Evolutionary conservation across 2,888 invertebrate species (phyloP).

Genomic region (Pyrgus malvae): DNA sequence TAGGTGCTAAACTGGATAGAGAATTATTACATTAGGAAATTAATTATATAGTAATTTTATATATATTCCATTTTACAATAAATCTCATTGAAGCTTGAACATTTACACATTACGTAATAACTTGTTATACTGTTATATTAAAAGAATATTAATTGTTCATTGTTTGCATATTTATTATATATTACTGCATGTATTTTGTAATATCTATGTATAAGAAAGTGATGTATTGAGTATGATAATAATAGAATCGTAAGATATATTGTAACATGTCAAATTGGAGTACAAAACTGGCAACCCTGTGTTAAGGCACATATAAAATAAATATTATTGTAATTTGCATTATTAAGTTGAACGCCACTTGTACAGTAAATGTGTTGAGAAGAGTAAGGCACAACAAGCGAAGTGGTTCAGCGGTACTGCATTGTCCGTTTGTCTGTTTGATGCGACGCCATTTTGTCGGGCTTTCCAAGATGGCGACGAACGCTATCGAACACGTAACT

Average conservation of each 20-base stretch:
- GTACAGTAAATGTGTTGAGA: background rate
- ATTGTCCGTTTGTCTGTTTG: constrained; percentile 31
- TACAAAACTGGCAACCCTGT: constrained; percentile 24
- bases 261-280: constrained; percentile 4
- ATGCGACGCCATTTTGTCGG: constrained; percentile 26
- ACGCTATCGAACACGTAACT: constrained; percentile 48
- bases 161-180: background rate
- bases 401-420: constrained; percentile 36
- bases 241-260: background rate
- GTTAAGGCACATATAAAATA: background rate
- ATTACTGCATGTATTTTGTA: background rate
- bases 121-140: background rate
- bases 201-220: background rate
- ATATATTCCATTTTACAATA: constrained; percentile 5
- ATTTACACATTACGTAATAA: background rate
- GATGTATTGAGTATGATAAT: background rate
- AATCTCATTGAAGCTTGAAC: background rate
- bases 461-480: constrained; percentile 30
- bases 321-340: constrained; percentile 15
- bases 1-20: constrained; percentile 17
- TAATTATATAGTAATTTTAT: background rate
- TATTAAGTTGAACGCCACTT: constrained; percentile 3
- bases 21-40: constrained; percentile 1
- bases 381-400: constrained; percentile 10
- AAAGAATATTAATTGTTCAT: background rate